Evolutionary conservation across 2,797 vertebrate species (phyloP), one percentile per base, ranked within the genome.

Genomic region (Halcyon leucocephala): DNA sequence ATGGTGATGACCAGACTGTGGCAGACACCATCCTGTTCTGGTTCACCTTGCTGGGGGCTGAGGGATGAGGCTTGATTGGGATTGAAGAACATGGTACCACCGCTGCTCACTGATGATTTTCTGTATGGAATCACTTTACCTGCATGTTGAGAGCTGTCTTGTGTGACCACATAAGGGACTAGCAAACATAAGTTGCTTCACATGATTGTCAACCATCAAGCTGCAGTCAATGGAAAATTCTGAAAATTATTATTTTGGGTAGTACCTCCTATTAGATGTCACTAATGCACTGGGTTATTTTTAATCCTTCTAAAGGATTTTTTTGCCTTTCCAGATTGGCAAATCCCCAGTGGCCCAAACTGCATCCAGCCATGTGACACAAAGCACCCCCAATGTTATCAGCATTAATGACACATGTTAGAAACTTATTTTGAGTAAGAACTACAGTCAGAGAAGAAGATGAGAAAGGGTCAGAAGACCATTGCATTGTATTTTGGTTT

Each of bases 21-120:
- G 7, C 10, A 1, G 4, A 9, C 29, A 6, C 33, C 1, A 0
- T 41, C 19, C 25, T 61, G 11, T 21, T 49, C 66, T 37, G 28
- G 7, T 8, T 69, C 14, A 31, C 14, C 31, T 78, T 0, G 2
- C 19, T 69, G 37, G 9, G 11, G 16, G 7, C 16, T 42, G 31
- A 0, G 0, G 14, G 37, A 21, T 26, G 48, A 7, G 28, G 14
- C n/a, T 20, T 54, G 41, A 21, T 31, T 8, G 25, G 15, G 12
- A 35, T 69, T 14, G 33, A 44, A 46, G 9, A 12, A 42, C 7
- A 9, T 49, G 44, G 31, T 21, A n/a, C 16, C 39, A 11, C 19
- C 0, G 3, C 18, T 33, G n/a, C 25, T 62, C 24, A 7, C 12
- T 29, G 51, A 4, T 37, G 29, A 7, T 84, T 14, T 61, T 66